Conservation (phyloP, 2,888 invertebrate species). For the Carterocephalus palaemon region DNA sequence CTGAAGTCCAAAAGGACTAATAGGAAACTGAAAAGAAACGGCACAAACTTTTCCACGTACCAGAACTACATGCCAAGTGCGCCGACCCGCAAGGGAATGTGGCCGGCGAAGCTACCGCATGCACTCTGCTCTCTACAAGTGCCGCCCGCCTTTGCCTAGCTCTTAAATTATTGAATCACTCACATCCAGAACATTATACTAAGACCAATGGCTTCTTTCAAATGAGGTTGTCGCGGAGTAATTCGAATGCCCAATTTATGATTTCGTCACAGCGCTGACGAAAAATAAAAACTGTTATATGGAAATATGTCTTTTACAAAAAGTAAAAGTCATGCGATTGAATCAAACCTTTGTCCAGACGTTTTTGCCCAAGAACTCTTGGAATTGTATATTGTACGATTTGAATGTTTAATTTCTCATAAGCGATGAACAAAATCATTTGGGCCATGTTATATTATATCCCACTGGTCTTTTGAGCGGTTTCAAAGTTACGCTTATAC, state of each 20-base stretch:
- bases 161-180: conserved; percentile 27
- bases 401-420: too few species aligned
- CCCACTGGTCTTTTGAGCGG: background rate
- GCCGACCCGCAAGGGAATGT: conserved; percentile 56
- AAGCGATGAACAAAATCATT: background rate
- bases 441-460: background rate
- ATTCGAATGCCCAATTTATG: too few species aligned
- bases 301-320: too few species aligned
- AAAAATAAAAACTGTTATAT: too few species aligned
- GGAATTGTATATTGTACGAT: too few species aligned
- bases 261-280: background rate
- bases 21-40: conserved; percentile 1
- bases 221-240: too few species aligned
- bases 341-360: too few species aligned
- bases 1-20: too few species aligned
- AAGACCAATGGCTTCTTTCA: conserved; percentile 14
- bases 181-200: conserved; percentile 30
- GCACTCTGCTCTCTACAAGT: conserved; percentile 59
- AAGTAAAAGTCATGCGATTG: too few species aligned
- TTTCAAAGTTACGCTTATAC: background rate
- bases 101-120: conserved; percentile 70
- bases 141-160: conserved; percentile 53
- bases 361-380: too few species aligned
- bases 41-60: conserved; percentile 43
- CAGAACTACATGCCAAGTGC: conserved; percentile 51